Evolutionary conservation across 2,888 invertebrate species (phyloP).

Genomic region (Malacosoma neustria): DNA sequence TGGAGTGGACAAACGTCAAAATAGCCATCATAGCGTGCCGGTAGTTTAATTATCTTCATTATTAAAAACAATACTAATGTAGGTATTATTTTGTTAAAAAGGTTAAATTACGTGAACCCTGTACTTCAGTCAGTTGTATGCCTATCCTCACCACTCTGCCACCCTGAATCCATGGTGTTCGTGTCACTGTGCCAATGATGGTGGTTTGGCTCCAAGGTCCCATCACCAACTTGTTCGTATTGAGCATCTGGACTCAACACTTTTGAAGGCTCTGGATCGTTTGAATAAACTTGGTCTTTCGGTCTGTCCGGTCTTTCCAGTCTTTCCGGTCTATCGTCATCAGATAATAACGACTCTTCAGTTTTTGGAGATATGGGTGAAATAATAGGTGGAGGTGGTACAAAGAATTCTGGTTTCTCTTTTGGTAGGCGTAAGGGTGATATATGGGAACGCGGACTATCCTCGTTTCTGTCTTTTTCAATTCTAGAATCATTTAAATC

Average conservation of each 20-base stretch:
- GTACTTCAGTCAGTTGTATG: slow-evolving; percentile 59
- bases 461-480: slow-evolving; percentile 46
- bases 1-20: too few species aligned
- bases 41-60: too few species aligned
- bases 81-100: too few species aligned
- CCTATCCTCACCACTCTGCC: slow-evolving; percentile 81
- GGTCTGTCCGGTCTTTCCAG: slow-evolving; percentile 19
- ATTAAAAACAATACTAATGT: background rate
- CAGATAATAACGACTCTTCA: slow-evolving; percentile 57
- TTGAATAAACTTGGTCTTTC: slow-evolving; percentile 41
- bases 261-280: slow-evolving; percentile 49
- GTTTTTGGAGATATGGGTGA: slow-evolving; percentile 60
- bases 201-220: slow-evolving; percentile 51
- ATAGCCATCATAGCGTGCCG: too few species aligned
- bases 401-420: slow-evolving; percentile 43
- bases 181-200: slow-evolving; percentile 75
- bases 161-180: slow-evolving; percentile 79
- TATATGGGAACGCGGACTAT: slow-evolving; percentile 47
- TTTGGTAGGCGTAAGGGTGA: slow-evolving; percentile 48
- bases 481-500: slow-evolving; percentile 11
- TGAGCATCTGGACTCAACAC: slow-evolving; percentile 58
- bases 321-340: slow-evolving; percentile 39
- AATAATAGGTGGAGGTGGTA: slow-evolving; percentile 35
- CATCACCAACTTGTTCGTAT: slow-evolving; percentile 57
- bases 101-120: too few species aligned